phyloP scores from a whole-genome alignment of 2,113 vertebrate genomes.

The Agapornis roseicollis region DNA sequence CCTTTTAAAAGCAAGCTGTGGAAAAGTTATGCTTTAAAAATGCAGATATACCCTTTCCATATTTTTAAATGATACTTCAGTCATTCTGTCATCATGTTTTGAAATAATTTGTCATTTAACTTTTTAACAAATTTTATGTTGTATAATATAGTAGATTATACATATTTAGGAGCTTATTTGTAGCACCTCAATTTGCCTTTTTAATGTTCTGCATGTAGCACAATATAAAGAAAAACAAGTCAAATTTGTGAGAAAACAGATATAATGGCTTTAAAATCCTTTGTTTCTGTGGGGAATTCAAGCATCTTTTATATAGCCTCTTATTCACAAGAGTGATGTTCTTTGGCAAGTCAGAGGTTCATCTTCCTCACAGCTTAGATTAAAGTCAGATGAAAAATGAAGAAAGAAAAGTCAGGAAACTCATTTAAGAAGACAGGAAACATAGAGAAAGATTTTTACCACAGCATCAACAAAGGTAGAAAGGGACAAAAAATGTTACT shows the following conservation, averaged over 20 bases:
- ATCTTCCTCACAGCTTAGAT: background rate
- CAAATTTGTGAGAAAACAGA: background rate
- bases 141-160: background rate
- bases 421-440: background rate
- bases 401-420: background rate
- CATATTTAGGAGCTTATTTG: background rate
- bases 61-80: background rate
- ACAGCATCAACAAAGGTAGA: background rate
- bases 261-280: background rate
- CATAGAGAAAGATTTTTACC: background rate
- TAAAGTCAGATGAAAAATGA: conserved; percentile 13
- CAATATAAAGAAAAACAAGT: background rate
- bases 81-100: background rate
- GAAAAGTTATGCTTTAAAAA: background rate
- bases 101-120: background rate
- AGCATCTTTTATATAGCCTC: background rate
- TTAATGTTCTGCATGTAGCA: background rate
- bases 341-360: background rate
- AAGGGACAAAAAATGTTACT: background rate
- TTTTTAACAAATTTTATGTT: background rate
- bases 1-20: background rate
- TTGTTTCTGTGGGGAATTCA: background rate
- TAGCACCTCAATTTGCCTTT: background rate
- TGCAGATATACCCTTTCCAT: background rate
- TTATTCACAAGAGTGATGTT: background rate